A percentile compares a stretch with the other conserved stretches of the same genome.
Evolutionary conservation across 2,797 vertebrate species (phyloP).

Genomic region (Microchirus variegatus): DNA sequence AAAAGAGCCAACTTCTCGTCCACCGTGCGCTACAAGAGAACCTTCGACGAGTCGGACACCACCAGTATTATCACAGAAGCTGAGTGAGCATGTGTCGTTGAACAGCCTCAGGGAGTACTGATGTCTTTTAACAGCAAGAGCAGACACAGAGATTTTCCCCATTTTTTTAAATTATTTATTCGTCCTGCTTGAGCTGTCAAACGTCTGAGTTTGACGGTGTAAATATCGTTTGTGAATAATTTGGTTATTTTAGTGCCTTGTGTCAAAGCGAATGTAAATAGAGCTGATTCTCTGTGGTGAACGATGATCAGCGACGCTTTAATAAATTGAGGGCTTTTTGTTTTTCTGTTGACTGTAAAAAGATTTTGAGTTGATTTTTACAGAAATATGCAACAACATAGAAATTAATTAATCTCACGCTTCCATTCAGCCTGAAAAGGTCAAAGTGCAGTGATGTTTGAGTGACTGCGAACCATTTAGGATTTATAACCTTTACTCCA

Average conservation of each 20-base stretch:
- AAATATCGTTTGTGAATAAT: constrained; percentile 65
- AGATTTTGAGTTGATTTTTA: constrained; percentile 16
- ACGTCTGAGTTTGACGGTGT: constrained; percentile 42
- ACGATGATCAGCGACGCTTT: neutral
- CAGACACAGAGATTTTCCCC: constrained; percentile 4
- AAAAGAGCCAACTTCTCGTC: constrained; percentile 64
- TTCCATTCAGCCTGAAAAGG: constrained; percentile 18
- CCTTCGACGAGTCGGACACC: constrained; percentile 73
- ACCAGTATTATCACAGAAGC: constrained; percentile 76
- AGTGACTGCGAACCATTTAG: constrained; percentile 33
- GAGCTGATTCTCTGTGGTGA: neutral
- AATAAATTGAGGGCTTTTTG: neutral
- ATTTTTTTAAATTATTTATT: constrained; percentile 59
- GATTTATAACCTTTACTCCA: constrained; percentile 3
- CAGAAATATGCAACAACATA: constrained; percentile 21
- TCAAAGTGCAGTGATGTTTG: constrained; percentile 39
- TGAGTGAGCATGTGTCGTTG: constrained; percentile 52
- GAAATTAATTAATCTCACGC: constrained; percentile 1
- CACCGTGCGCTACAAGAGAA: constrained; percentile 79
- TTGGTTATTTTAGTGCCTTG: constrained; percentile 35
- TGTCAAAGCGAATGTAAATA: constrained; percentile 26
- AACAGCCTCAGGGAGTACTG: constrained; percentile 44
- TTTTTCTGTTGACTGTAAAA: neutral
- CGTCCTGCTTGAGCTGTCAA: constrained; percentile 24
- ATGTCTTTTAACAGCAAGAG: constrained; percentile 35